These are phyloP conservation scores for Eupleurogrammus muticus DNA, from an alignment of 2,797 vertebrate genomes.

Conservation along the genomic window DNA sequence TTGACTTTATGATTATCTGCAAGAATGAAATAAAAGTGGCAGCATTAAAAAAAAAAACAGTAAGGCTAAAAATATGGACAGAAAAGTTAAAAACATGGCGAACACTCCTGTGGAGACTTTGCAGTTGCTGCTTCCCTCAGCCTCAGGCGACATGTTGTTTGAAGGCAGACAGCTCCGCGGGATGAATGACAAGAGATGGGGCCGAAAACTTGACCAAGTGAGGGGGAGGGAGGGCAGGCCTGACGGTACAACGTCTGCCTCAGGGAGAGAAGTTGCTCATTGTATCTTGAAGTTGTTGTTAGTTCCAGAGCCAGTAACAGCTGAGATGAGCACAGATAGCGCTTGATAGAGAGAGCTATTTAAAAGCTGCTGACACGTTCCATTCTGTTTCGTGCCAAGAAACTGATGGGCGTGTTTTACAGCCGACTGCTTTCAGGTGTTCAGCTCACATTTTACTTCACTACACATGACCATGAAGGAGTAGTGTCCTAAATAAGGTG, in stretches of 20 bases:
- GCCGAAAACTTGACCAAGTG: conserved; percentile 32
- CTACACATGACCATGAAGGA: neutral
- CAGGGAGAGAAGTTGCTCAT: conserved; percentile 32
- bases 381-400: conserved; percentile 33
- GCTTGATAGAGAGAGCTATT: conserved; percentile 15
- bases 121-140: conserved; percentile 16
- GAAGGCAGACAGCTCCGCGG: conserved; percentile 25
- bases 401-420: conserved; percentile 22
- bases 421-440: conserved; percentile 29
- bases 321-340: conserved; percentile 32
- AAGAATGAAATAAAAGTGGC: neutral
- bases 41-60: conserved; percentile 14
- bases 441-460: conserved; percentile 4
- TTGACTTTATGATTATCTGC: too few relatives aligned
- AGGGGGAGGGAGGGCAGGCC: conserved; percentile 41
- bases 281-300: conserved; percentile 33
- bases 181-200: conserved; percentile 34
- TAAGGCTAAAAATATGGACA: conserved; percentile 27
- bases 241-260: conserved; percentile 42
- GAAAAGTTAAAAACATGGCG: conserved; percentile 18
- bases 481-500: neutral
- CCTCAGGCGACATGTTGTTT: conserved; percentile 39
- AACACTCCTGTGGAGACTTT: conserved; percentile 1
- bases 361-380: conserved; percentile 49
- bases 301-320: conserved; percentile 44